These are phyloP conservation scores for Smittia aterrima DNA, from an alignment of 2,888 invertebrate species.

Conservation along the genomic window DNA sequence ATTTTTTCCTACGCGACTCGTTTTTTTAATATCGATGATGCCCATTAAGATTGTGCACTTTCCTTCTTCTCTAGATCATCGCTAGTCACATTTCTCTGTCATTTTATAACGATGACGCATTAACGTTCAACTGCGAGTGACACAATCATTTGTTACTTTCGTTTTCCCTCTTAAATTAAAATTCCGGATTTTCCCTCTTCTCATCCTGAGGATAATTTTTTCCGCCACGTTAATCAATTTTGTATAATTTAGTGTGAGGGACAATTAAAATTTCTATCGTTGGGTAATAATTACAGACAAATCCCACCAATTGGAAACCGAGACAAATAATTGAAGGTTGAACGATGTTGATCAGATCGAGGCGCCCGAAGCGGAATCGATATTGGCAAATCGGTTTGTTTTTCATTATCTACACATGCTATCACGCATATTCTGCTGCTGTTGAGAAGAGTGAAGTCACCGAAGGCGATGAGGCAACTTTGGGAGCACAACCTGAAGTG, in stretches of 20 bases:
- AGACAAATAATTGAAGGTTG: neutral
- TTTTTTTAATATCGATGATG: neutral
- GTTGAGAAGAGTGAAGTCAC: neutral
- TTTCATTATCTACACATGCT: slow-evolving; percentile 66
- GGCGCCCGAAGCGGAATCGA: slow-evolving; percentile 61
- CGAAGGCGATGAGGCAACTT: neutral
- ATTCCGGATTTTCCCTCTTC: too few species aligned
- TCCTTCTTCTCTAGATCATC: neutral
- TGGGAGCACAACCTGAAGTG: neutral
- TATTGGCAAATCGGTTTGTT: slow-evolving; percentile 66
- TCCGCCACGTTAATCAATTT: too few species aligned
- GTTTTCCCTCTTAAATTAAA: too few species aligned
- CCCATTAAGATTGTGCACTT: neutral
- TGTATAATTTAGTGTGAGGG: too few species aligned
- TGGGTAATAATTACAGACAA: too few species aligned
- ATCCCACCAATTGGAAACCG: too few species aligned
- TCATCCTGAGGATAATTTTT: too few species aligned
- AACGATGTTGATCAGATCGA: neutral
- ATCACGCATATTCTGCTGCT: slow-evolving; percentile 55
- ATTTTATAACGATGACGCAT: too few species aligned
- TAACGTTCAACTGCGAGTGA: too few species aligned
- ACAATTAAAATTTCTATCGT: too few species aligned
- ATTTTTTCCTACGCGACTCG: neutral
- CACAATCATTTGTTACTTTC: too few species aligned
- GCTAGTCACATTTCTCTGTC: neutral